Percentiles rank a stretch among this genome's conserved stretches.
Conservation (phyloP, 2,113 vertebrate genomes). For the Alligator sinensis region DNA sequence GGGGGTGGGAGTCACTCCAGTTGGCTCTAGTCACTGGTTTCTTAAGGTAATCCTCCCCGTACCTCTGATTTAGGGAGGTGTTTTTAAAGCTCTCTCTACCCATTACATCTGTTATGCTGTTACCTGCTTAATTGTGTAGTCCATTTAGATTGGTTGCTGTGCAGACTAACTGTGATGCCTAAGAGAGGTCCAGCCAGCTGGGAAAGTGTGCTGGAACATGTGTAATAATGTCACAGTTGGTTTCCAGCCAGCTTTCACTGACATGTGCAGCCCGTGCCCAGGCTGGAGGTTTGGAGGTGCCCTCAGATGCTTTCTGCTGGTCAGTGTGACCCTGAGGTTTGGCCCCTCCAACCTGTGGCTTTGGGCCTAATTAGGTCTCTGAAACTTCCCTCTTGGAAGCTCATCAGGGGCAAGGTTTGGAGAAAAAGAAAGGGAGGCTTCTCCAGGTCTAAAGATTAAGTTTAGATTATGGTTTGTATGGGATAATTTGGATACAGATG, state of each 20-base stretch:
- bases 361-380: not conserved
- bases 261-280: too few species aligned
- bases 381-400: not conserved
- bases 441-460: not conserved
- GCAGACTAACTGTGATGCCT: too few species aligned
- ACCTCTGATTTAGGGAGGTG: not conserved
- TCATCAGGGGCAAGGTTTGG: not conserved
- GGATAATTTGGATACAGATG: too few species aligned
- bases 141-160: too few species aligned
- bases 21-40: constrained; percentile 7
- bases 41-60: constrained; percentile 9
- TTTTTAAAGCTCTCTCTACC: too few species aligned
- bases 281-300: not conserved
- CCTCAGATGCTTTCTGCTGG: not conserved
- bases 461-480: not conserved
- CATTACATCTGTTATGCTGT: too few species aligned
- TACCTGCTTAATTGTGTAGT: too few species aligned
- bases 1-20: not conserved
- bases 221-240: too few species aligned
- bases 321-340: not conserved
- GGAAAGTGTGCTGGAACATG: too few species aligned
- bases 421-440: not conserved
- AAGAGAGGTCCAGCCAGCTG: too few species aligned
- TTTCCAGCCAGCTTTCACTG: too few species aligned
- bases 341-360: not conserved